These are phyloP conservation scores for Elanoides forficatus DNA, from an alignment of 2,113 vertebrate genomes.

Conservation along the genomic window DNA sequence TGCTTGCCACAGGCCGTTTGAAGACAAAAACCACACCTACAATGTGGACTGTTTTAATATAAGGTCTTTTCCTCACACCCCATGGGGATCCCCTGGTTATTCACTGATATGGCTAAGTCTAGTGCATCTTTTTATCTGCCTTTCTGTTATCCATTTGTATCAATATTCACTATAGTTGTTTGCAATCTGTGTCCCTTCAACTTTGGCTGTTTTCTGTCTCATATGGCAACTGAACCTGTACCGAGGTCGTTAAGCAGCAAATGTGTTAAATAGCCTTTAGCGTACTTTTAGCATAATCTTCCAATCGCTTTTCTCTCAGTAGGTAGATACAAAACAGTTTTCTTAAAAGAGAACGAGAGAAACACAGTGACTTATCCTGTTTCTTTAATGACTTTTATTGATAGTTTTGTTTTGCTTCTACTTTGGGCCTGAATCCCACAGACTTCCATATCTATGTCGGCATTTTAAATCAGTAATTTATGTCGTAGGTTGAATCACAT, in stretches of 20 bases:
- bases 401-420: conserved; percentile 5
- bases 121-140: neutral
- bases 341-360: neutral
- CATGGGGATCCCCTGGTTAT: neutral
- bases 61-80: neutral
- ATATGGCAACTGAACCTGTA: neutral
- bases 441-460: neutral
- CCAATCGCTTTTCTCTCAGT: neutral
- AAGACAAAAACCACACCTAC: neutral
- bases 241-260: neutral
- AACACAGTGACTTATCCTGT: neutral
- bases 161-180: neutral
- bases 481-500: conserved; percentile 67
- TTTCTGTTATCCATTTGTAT: accelerated
- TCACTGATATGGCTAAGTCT: accelerated
- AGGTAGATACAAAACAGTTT: neutral
- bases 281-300: neutral
- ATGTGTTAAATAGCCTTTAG: conserved; percentile 7
- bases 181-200: neutral
- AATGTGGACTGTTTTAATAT: accelerated
- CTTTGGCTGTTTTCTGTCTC: neutral
- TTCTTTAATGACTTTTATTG: neutral
- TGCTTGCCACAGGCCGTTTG: accelerated
- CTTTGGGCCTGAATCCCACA: neutral
- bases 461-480: conserved; percentile 73